Evolutionary conservation across 2,113 vertebrate genomes (phyloP), one percentile per base, ranked within the genome.

Genomic region (Tachysurus fulvidraco): DNA sequence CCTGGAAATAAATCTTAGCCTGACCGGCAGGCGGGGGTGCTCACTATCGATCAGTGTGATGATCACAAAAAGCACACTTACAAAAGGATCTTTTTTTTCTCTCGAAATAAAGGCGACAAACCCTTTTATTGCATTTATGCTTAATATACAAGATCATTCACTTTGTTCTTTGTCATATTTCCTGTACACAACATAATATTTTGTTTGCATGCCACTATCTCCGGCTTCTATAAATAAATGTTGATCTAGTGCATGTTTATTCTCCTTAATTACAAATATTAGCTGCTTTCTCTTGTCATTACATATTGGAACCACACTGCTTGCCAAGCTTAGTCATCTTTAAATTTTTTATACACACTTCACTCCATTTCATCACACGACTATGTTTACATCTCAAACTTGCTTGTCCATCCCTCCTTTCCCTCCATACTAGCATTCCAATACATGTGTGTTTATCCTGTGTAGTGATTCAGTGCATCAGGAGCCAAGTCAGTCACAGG

Each of bases 401-500:
- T 85, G 85, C 85, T 85, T 83, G 62, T 82, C 79, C 85, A 83
- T 86, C 83, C 83, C 78, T 10, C 50, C 65, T 86, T 83, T 67
- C 54, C 81, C 59, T 81, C 57, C 69, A 85, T 67, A 28, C 85
- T 88, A 65, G 86, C 80, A 85, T 88, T 83, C 85, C 83, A 83
- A 87, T 83, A 25, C 59, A n/a, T 90, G 74, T 89, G 64, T 90
- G 88, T 83, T 21, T 65, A 93, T 94, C 91, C 85, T 44, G 86
- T 90, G 13, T 91, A 95, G 95, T 88, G 94, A 90, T 83, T 94
- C 88, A 93, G 90, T 85, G 91, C 88, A 87, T 89, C 85, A 89
- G 80, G 91, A 91, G 71, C 81, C 88, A 60, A 88, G 85, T 60
- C 55, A 81, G 77, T 64, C 87, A 60, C 89, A 74, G 84, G 94